Evolutionary conservation across 2,888 invertebrate genomes (phyloP).

Genomic region (Drosophila heteroneura): DNA sequence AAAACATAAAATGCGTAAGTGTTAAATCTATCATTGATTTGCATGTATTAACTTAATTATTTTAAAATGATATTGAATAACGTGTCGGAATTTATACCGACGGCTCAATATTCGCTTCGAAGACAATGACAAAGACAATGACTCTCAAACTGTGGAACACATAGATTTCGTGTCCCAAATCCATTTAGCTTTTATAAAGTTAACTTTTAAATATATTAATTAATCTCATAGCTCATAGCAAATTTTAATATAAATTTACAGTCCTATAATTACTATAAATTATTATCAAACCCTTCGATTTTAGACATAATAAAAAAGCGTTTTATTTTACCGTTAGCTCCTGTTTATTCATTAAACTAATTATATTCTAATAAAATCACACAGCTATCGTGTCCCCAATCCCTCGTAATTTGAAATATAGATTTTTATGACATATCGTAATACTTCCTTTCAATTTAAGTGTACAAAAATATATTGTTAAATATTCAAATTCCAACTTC

Average conservation of each 20-base stretch:
- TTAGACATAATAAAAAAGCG: not conserved
- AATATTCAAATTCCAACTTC: not conserved
- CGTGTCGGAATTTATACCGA: not conserved
- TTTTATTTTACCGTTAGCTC: not conserved
- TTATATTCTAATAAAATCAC: not conserved
- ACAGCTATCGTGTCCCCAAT: not conserved
- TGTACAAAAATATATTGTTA: not conserved
- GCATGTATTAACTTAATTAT: constrained; percentile 2
- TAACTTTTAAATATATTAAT: not conserved
- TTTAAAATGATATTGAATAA: not conserved
- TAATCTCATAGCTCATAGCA: not conserved
- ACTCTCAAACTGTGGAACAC: not conserved
- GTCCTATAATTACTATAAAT: not conserved
- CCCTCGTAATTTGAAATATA: not conserved
- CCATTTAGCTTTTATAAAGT: not conserved
- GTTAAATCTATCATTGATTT: constrained; percentile 9
- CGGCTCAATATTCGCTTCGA: not conserved
- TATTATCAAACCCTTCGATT: not conserved
- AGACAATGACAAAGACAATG: not conserved
- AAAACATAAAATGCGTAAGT: constrained; percentile 52
- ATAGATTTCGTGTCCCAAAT: not conserved
- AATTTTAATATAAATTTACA: not conserved
- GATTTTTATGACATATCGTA: not conserved
- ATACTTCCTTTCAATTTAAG: not conserved
- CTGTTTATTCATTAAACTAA: not conserved